Evolutionary conservation across 2,113 vertebrate genomes (phyloP), one percentile per base, ranked within the genome.

Genomic region (Microcebus jonahi): DNA sequence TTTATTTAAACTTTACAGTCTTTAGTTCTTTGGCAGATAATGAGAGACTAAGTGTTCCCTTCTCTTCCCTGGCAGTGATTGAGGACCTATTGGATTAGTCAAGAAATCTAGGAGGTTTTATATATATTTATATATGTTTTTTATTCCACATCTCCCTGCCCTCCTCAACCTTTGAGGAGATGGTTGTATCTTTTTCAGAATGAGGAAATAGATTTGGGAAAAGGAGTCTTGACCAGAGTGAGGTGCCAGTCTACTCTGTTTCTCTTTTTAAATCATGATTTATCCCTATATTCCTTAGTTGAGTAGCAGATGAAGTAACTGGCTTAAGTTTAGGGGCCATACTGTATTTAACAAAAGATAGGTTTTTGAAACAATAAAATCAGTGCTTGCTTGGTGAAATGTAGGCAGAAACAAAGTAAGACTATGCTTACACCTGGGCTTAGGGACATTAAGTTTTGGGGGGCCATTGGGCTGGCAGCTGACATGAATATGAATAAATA

Each of bases 11-110:
- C 15, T 68, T 95, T 68, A 17, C 11, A 48, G 67, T 91, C 42
- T 90, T 95, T 79, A 79, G 82, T 85, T 96, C 42, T 94, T 94
- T 73, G 65, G 83, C 79, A 85, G 76, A 31, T 94, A 53, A 31
- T 18, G 53, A 82, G 42, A 96, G 63, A 80, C 63, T 73, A 85
- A 36, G 39, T 77, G 31, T 94, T 83, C 57, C 70, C 61, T 84
- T 95, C 25, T 36, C 18, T 84, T 75, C 21, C 68, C 67, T 53
- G 25, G 21, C 42, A 17, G 25, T 73, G 23, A 75, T 67, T 61
- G 57, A 68, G 36, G 29, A 57, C 48, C 68, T 86, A 5, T 89
- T 93, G 50, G 45, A 29, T 83, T 96, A 65, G 27, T 80, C 57
- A 88, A 39, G 81, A n/a, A 34, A 13, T 75, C 15, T 77, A 55